Evolutionary conservation across 2,113 vertebrate species (phyloP).

Genomic region (Bubo scandiacus): DNA sequence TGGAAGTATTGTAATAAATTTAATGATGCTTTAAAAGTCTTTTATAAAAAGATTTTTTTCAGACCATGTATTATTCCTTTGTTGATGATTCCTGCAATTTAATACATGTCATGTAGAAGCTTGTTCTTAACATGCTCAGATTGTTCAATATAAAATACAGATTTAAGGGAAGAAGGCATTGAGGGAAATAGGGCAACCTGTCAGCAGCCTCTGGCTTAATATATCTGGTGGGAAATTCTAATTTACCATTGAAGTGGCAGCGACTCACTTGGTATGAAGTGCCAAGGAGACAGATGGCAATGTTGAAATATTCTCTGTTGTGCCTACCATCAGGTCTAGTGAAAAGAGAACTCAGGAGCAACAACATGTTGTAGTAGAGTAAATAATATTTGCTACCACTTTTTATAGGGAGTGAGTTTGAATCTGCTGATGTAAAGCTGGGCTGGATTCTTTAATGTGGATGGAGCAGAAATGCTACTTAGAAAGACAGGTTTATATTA

Average conservation of each 20-base stretch:
- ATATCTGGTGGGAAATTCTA: constrained; percentile 19
- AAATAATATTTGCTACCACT: constrained; percentile 32
- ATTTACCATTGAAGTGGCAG: constrained; percentile 42
- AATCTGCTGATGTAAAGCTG: not conserved
- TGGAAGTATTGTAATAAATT: not conserved
- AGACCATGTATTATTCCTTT: not conserved
- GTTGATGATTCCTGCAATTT: not conserved
- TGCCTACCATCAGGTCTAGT: constrained; percentile 61
- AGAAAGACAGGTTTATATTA: not conserved
- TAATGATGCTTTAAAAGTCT: not conserved
- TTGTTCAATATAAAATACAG: not conserved
- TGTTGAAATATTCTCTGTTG: constrained; percentile 59
- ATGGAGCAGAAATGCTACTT: not conserved
- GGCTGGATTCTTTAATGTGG: not conserved
- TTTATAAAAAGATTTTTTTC: not conserved
- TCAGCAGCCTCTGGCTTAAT: constrained; percentile 22
- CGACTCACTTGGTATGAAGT: not conserved
- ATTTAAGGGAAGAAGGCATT: not conserved
- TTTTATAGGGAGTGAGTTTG: not conserved
- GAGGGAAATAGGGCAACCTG: not conserved
- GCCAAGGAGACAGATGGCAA: constrained; percentile 67
- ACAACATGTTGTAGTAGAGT: constrained; percentile 41
- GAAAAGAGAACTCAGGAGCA: constrained; percentile 48
- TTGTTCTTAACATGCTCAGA: not conserved
- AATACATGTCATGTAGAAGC: not conserved